A percentile compares a stretch with the other conserved stretches of the same genome.
Conservation (phyloP, 2,888 invertebrate genomes). For the Stratiomys singularior region DNA sequence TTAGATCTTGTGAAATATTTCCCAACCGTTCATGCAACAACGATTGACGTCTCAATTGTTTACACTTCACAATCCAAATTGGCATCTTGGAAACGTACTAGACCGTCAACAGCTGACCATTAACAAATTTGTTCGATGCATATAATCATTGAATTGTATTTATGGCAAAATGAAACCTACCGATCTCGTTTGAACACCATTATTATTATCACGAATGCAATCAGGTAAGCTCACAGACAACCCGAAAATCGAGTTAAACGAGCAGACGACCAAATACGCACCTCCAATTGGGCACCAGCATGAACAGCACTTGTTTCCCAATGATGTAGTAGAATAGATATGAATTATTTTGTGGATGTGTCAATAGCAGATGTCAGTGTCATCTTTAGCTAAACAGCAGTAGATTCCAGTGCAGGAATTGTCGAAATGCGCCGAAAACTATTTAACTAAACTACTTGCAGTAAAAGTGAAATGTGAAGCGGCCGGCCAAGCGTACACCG, state of each 20-base stretch:
- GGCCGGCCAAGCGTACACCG: conserved; percentile 23
- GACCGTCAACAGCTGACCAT: neutral
- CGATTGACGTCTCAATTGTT: too few species aligned
- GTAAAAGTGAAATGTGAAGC: conserved; percentile 22
- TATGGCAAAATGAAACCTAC: too few species aligned
- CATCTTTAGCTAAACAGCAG: conserved; percentile 31
- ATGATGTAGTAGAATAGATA: neutral
- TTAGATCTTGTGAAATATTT: neutral
- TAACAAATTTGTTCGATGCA: too few species aligned
- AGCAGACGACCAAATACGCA: too few species aligned
- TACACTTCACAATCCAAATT: too few species aligned
- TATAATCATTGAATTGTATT: too few species aligned
- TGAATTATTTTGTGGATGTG: conserved; percentile 16
- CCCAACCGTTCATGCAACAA: too few species aligned
- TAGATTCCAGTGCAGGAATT: neutral
- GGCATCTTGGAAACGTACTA: neutral
- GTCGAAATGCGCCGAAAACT: conserved; percentile 22
- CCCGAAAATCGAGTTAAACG: too few species aligned
- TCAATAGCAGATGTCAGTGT: conserved; percentile 15
- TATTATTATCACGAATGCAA: too few species aligned
- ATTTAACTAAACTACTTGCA: neutral
- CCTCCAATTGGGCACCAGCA: conserved; percentile 11
- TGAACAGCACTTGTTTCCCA: neutral
- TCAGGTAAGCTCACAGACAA: too few species aligned
- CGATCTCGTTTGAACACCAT: too few species aligned